Evolutionary conservation across 2,888 invertebrate genomes (phyloP).

Genomic region (Lasius fuliginosus): DNA sequence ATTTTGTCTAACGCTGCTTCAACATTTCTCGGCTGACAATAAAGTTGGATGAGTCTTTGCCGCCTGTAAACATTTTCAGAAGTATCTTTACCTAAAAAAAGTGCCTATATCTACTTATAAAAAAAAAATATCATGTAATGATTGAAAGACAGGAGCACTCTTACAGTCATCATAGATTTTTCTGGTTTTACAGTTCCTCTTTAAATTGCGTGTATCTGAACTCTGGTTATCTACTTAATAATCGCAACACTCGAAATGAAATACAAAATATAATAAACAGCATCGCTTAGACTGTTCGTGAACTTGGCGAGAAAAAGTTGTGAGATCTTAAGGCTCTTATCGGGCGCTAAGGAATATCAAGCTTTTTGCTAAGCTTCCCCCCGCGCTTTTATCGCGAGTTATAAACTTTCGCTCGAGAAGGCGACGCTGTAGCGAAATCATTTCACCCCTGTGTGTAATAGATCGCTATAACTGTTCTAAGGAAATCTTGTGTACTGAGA

Average conservation of each 20-base stretch:
- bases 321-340: conserved; percentile 46
- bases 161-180: neutral
- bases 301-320: conserved; percentile 50
- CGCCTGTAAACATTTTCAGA: neutral
- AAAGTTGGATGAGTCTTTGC: neutral
- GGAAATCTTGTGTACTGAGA: conserved; percentile 37
- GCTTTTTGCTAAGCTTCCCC: conserved; percentile 52
- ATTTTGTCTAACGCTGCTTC: conserved; percentile 10
- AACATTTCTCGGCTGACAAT: neutral
- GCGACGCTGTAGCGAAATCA: conserved; percentile 39
- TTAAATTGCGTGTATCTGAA: neutral
- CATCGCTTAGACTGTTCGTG: conserved; percentile 31
- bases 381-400: conserved; percentile 48
- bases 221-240: conserved; percentile 1
- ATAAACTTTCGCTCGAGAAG: conserved; percentile 48
- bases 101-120: neutral
- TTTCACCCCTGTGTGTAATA: conserved; percentile 37
- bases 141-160: neutral
- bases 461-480: conserved; percentile 33
- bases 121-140: neutral
- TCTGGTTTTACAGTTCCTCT: neutral
- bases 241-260: neutral
- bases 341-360: conserved; percentile 53
- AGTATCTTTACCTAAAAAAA: neutral
- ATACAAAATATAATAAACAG: conserved; percentile 47